Conservation (phyloP, 2,113 vertebrate species). For the Ceyx melanurus region DNA sequence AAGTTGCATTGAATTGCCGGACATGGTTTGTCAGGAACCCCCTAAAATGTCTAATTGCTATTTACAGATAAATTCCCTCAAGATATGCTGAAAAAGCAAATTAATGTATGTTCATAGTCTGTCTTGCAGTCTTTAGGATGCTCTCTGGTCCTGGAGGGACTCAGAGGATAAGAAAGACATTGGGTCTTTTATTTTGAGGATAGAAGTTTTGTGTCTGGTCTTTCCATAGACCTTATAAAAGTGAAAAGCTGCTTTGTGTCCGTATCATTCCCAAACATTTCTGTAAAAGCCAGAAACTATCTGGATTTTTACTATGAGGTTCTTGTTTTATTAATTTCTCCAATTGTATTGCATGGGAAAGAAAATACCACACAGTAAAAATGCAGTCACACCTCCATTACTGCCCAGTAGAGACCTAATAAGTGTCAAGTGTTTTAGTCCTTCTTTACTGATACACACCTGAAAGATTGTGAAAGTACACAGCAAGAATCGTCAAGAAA, state of each 20-base stretch:
- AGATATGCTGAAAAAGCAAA: background rate
- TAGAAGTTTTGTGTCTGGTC: background rate
- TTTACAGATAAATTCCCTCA: background rate
- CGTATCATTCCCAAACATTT: background rate
- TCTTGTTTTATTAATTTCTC: background rate
- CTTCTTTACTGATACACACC: background rate
- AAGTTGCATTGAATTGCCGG: background rate
- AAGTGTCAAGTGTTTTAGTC: background rate
- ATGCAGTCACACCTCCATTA: background rate
- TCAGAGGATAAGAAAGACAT: background rate
- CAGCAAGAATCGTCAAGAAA: background rate
- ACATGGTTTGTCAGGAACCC: background rate
- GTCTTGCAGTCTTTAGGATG: background rate
- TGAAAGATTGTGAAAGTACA: background rate
- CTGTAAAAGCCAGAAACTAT: background rate
- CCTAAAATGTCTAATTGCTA: background rate
- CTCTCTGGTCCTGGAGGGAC: background rate
- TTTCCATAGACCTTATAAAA: background rate
- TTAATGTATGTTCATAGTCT: background rate
- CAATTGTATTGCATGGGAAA: background rate
- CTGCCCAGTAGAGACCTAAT: background rate
- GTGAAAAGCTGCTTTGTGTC: background rate
- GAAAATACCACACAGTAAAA: background rate
- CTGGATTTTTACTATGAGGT: background rate
- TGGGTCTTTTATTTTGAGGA: background rate